Evolutionary conservation across 1,140 invertebrate species (phyloP).

Genomic region (Magallana angulata): DNA sequence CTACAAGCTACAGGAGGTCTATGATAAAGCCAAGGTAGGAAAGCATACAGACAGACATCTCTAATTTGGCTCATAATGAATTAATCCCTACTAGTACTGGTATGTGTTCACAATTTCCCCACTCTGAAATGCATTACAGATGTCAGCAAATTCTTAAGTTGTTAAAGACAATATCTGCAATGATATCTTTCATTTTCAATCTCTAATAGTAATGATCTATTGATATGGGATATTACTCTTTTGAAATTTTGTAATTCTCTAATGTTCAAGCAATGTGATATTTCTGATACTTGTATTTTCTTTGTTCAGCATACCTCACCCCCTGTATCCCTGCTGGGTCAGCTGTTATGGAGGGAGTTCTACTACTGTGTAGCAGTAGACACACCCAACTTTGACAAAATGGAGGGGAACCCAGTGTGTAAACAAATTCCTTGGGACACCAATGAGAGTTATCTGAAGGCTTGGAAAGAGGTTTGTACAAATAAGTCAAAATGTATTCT

Average conservation of each 20-base stretch:
- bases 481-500: too few species aligned
- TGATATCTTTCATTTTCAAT: too few species aligned
- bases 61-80: too few species aligned
- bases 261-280: too few species aligned
- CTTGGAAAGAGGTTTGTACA: conserved; percentile 88
- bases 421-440: conserved; percentile 94
- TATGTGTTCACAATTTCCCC: too few species aligned
- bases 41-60: conserved; percentile 49
- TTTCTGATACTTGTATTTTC: not conserved
- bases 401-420: conserved; percentile 93
- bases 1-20: conserved; percentile 89
- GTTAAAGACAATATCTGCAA: too few species aligned
- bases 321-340: conserved; percentile 90
- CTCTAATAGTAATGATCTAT: too few species aligned
- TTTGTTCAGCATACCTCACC: conserved; percentile 80
- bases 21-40: conserved; percentile 83
- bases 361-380: conserved; percentile 92
- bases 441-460: conserved; percentile 88
- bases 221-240: too few species aligned
- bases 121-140: too few species aligned
- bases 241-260: too few species aligned
- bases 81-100: too few species aligned
- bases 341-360: conserved; percentile 93
- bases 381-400: conserved; percentile 93
- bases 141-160: too few species aligned